Conservation (phyloP, 2,797 vertebrate species). For the Chloroceryle amazona region DNA sequence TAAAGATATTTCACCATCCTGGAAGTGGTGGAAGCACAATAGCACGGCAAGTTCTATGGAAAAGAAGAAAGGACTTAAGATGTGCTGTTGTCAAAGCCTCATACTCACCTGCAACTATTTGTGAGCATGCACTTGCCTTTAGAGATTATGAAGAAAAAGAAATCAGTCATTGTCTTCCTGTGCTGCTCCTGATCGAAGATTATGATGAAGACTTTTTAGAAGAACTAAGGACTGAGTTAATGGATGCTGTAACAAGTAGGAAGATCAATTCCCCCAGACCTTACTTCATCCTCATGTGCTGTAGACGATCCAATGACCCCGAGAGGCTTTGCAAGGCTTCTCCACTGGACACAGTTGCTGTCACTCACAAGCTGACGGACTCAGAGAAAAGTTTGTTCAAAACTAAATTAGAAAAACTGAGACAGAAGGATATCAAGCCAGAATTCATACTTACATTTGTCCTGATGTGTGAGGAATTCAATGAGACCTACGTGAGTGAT, state of each 20-base stretch:
- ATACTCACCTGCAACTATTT: slow-evolving; percentile 67
- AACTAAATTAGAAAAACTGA: slow-evolving; percentile 75
- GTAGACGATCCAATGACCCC: slow-evolving; percentile 83
- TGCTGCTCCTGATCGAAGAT: slow-evolving; percentile 87
- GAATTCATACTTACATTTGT: slow-evolving; percentile 88
- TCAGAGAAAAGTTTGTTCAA: slow-evolving; percentile 83
- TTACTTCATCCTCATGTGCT: slow-evolving; percentile 87
- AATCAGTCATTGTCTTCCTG: slow-evolving; percentile 77
- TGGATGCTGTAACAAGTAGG: slow-evolving; percentile 74
- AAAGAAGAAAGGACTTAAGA: slow-evolving; percentile 80
- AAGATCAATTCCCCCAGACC: slow-evolving; percentile 69
- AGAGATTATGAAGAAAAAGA: slow-evolving; percentile 87
- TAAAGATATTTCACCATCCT: slow-evolving; percentile 89
- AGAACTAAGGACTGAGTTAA: slow-evolving; percentile 80
- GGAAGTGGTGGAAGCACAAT: slow-evolving; percentile 91
- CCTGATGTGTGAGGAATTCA: slow-evolving; percentile 87
- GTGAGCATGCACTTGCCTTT: slow-evolving; percentile 82
- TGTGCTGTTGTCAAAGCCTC: slow-evolving; percentile 85
- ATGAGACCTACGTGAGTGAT: slow-evolving; percentile 67
- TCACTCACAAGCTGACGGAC: slow-evolving; percentile 85
- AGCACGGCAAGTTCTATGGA: slow-evolving; percentile 88
- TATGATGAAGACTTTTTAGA: slow-evolving; percentile 85
- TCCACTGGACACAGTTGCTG: slow-evolving; percentile 82
- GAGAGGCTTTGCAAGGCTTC: slow-evolving; percentile 81
- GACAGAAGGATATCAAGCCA: slow-evolving; percentile 44